Evolutionary conservation across 2,113 vertebrate genomes (phyloP).

Genomic region (Oostethus manadensis): DNA sequence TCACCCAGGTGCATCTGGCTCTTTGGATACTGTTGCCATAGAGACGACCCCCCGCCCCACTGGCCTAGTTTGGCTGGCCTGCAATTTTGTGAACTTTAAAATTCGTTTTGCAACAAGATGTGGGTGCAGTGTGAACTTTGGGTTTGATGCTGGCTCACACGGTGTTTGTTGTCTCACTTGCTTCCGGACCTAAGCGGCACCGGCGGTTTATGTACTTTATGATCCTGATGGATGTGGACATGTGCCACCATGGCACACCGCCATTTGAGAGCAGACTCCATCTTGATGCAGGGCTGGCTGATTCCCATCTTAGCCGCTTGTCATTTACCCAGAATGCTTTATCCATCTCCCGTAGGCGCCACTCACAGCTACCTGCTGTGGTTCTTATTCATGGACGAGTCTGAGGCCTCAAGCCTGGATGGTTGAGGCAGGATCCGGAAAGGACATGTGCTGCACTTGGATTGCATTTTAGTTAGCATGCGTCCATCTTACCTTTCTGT

Average conservation of each 20-base stretch:
- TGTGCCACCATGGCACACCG: neutral
- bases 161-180: neutral
- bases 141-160: no score
- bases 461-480: neutral
- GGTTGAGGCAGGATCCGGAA: neutral
- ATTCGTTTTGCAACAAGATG: neutral
- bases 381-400: neutral
- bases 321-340: neutral
- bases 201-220: no score
- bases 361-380: neutral
- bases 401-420: no score
- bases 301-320: neutral
- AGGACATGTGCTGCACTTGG: neutral
- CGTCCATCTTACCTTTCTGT: no score
- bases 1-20: conserved; percentile 39
- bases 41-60: conserved; percentile 53
- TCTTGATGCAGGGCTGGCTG: neutral
- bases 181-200: no score
- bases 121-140: no score
- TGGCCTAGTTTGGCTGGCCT: conserved; percentile 58
- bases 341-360: neutral
- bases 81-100: conserved; percentile 13
- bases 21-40: conserved; percentile 59
- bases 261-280: neutral
- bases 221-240: no score